A percentile compares a stretch with the other conserved stretches of the same genome.
phyloP scores from a whole-genome alignment of 2,113 vertebrate species.

The Cygnus buccinator region DNA sequence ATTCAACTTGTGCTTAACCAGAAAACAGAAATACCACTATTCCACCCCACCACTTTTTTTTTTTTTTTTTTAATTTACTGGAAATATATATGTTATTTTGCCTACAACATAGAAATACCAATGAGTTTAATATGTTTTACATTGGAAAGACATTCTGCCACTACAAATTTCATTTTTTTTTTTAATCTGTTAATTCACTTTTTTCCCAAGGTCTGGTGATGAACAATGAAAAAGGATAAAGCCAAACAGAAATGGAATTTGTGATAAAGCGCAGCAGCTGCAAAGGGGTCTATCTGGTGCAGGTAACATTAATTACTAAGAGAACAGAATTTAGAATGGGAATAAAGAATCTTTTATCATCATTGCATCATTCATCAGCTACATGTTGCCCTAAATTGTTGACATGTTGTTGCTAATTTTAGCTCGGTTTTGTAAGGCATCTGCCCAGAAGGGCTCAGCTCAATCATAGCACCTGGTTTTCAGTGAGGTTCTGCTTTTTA shows the following conservation, averaged over 20 bases:
- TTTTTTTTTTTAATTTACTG: background rate
- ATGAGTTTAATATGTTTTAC: background rate
- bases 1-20: background rate
- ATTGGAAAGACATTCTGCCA: background rate
- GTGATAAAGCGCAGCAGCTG: background rate
- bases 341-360: conserved; percentile 5
- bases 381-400: background rate
- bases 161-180: background rate
- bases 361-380: background rate
- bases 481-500: background rate
- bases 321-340: background rate
- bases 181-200: background rate
- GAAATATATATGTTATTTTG: background rate
- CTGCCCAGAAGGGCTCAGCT: background rate
- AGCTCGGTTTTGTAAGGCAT: background rate
- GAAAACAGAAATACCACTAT: background rate
- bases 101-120: background rate
- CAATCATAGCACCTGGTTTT: background rate
- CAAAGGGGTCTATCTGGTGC: background rate
- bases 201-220: background rate
- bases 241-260: background rate
- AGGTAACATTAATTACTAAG: background rate
- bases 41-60: background rate
- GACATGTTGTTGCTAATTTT: background rate
- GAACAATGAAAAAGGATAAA: background rate